Conservation (phyloP, 2,888 invertebrate species). For the Dicranocentrus wangi region DNA sequence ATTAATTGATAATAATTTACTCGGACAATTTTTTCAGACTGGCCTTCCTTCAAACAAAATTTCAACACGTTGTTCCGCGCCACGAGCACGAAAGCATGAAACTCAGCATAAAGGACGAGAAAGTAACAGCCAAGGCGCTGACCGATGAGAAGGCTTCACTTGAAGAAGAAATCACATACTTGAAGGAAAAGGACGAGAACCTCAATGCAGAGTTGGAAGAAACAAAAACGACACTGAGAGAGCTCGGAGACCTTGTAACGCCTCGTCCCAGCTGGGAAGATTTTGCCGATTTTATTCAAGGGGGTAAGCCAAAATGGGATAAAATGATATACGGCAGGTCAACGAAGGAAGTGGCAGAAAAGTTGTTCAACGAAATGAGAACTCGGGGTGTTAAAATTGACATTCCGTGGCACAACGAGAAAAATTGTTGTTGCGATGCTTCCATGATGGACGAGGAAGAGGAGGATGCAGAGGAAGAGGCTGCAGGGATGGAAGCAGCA, state of each 20-base stretch:
- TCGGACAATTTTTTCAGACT: constrained; percentile 37
- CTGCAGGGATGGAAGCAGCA: no score
- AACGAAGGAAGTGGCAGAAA: constrained; percentile 76
- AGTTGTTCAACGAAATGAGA: constrained; percentile 76
- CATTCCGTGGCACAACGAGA: no score
- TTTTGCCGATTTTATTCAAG: constrained; percentile 77
- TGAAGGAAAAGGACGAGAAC: constrained; percentile 32
- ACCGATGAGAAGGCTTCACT: constrained; percentile 22
- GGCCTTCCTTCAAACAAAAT: constrained; percentile 62
- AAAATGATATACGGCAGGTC: constrained; percentile 76
- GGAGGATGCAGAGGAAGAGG: no score
- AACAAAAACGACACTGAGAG: constrained; percentile 24
- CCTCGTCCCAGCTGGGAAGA: constrained; percentile 66
- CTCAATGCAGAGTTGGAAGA: constrained; percentile 54
- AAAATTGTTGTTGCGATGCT: no score
- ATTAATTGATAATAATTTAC: no score
- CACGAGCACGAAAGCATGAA: constrained; percentile 61
- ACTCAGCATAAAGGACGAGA: constrained; percentile 36
- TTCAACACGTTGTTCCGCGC: constrained; percentile 64
- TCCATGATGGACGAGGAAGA: no score
- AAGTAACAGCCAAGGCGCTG: neutral
- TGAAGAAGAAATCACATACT: constrained; percentile 29
- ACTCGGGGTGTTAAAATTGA: constrained; percentile 42
- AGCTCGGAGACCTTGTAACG: constrained; percentile 45
- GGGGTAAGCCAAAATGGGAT: constrained; percentile 77